Base-by-base conservation (phyloP, 2,888 invertebrate genomes). In the Argyra leucocephala region DNA sequence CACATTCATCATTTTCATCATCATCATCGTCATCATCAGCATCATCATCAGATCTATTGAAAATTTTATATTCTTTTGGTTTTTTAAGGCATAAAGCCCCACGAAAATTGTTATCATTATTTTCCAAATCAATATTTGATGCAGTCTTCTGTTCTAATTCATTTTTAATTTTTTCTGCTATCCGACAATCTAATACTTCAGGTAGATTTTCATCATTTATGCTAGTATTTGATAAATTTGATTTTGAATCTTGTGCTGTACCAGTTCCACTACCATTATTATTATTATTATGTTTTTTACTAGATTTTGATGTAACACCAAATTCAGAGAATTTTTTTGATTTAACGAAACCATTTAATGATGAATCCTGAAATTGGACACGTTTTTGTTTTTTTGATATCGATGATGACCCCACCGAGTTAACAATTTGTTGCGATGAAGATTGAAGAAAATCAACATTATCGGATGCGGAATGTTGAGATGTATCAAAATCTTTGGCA, bases 81-180 rank as follows among this genome's bases (percentile, higher is more conserved):
- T 70, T 71, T 62, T 71, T 72, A 62, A 72, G 66, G 62, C 71
- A 70, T 24, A 71, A 65, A 21, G 68, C 71, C 62, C 69, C 70
- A 23, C 69, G 68, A 22, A 68, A 69, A 18, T 62, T 62, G n/a
- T 67, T 68, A 15, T 66, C 70, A 68, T n/a, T n/a, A 26, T 62
- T 69, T 12, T 69, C 69, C 48, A 66, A 68, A 58, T 67, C 68
- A 61, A 66, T 69, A 31, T 65, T 65, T n/a, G n/a, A n/a, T 4
- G 77, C 78, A 1, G 74, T 72, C 66, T 76, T 76, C 59, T 75
- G 74, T 68, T 77, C 79, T 66, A 80, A 68, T 65, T 80, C 80
- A 68, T 76, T 79, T 67, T 79, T 79, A 65, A 80, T 80, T 70
- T 80, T 80, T 70, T 80, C 80, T 15, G 79, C 80, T 26, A 80